These are phyloP conservation scores for Argyresthia albistria DNA, from an alignment of 2,888 invertebrate species.

Conservation along the genomic window DNA sequence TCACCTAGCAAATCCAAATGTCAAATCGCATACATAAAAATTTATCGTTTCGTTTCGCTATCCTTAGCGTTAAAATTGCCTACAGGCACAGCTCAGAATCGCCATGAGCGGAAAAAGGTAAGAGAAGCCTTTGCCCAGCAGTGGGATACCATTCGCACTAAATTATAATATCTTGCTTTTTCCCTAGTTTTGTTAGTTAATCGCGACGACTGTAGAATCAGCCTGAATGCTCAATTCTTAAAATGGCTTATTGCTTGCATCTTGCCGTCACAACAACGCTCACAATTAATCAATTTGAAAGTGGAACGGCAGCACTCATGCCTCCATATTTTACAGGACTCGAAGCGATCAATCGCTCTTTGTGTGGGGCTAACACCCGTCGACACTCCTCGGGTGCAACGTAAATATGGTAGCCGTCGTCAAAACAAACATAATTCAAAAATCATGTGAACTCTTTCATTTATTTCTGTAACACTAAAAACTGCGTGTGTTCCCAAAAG, in stretches of 20 bases:
- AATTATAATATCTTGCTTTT: too few relatives aligned
- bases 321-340: constrained; percentile 49
- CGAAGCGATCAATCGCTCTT: constrained; percentile 53
- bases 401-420: constrained; percentile 49
- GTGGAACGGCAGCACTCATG: constrained; percentile 27
- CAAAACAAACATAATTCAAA: constrained; percentile 66
- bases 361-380: constrained; percentile 61
- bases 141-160: too few relatives aligned
- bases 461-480: constrained; percentile 57
- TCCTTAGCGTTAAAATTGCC: too few relatives aligned
- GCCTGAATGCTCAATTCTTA: constrained; percentile 22
- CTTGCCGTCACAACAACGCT: constrained; percentile 30
- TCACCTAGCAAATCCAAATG: too few relatives aligned
- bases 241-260: constrained; percentile 41
- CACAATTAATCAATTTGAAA: constrained; percentile 66
- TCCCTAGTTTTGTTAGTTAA: too few relatives aligned
- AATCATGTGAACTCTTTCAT: constrained; percentile 42
- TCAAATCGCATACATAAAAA: too few relatives aligned
- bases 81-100: too few relatives aligned
- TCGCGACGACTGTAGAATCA: too few relatives aligned
- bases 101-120: too few relatives aligned
- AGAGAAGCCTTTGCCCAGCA: too few relatives aligned
- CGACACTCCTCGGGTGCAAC: constrained; percentile 29
- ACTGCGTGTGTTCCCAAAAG: constrained; percentile 39
- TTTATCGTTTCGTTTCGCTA: too few relatives aligned